Evolutionary conservation across 2,113 vertebrate genomes (phyloP).

Genomic region (Pan troglodytes): DNA sequence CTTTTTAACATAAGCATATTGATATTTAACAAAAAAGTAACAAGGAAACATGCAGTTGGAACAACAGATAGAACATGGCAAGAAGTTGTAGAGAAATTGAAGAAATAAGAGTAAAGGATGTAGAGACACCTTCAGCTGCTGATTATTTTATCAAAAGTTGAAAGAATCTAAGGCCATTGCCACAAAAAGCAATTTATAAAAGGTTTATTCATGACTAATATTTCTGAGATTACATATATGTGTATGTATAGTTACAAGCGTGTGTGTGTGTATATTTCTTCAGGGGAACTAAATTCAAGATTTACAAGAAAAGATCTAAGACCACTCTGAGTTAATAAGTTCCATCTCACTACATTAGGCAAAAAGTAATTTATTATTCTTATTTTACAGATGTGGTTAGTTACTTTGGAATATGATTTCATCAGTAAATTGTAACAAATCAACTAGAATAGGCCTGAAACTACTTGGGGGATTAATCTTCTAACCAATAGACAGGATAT

Average conservation of each 20-base stretch:
- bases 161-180: background rate
- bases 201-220: background rate
- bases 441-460: background rate
- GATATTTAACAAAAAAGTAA: background rate
- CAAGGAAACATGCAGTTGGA: background rate
- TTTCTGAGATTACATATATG: background rate
- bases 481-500: background rate
- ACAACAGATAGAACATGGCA: background rate
- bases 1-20: background rate
- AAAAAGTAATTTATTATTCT: background rate
- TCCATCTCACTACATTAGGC: background rate
- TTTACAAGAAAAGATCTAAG: background rate
- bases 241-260: rapidly evolving
- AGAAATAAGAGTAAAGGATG: background rate
- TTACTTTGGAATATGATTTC: background rate
- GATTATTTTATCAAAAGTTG: background rate
- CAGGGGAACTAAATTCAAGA: background rate
- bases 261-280: background rate
- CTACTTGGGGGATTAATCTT: background rate
- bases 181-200: background rate
- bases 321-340: background rate
- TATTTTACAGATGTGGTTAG: background rate
- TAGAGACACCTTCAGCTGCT: background rate
- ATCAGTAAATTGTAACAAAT: background rate
- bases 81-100: background rate